Base-by-base conservation (phyloP, 2,113 vertebrate species). In the Aix galericulata region DNA sequence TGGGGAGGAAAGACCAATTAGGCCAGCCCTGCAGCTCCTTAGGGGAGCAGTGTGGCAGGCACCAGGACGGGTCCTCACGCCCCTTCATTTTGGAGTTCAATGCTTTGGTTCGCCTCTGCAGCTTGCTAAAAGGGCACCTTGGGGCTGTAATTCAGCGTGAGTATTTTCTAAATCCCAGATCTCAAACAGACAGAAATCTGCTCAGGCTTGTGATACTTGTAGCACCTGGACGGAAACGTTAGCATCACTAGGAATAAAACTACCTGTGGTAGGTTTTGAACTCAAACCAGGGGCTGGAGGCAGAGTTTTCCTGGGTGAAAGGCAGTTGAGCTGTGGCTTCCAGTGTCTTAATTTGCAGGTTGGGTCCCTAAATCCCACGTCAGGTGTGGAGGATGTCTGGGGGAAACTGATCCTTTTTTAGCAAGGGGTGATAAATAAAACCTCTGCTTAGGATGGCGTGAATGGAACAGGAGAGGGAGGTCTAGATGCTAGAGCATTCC, bases 211-310 rank as follows among this genome's bases (percentile, higher is more conserved):
- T 48, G 71, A 72, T 87, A 76, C 85, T 7, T 0, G 0, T 36
- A 71, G 29, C 40, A 58, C 11, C 0, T 25, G 16, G 25, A 11
- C 80, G 62, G 81, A 92, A 91, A 63, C 13, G 3, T 25, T 10
- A 81, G 20, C 36, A 10, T 3, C 32, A 32, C 17, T 74, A 69
- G 31, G 67, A 71, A 32, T 50, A 44, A 71, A 91, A 12, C 3
- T 75, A 8, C 0, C 5, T 60, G 76, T 60, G 27, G 32, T 38
- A 82, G 71, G 64, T 82, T 73, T 73, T 36, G 10, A 60, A 64
- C 27, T 88, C 42, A 40, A 38, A 58, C 55, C 40, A 0, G 0
- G 16, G 5, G 4, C 38, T 46, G 34, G 18, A 23, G 81, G 29
- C n/a, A 32, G 34, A 14, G n/a, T 58, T 59, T 84, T 42, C 36